Conservation (phyloP, 2,888 invertebrate genomes). For the Drosophila multiciliata region DNA sequence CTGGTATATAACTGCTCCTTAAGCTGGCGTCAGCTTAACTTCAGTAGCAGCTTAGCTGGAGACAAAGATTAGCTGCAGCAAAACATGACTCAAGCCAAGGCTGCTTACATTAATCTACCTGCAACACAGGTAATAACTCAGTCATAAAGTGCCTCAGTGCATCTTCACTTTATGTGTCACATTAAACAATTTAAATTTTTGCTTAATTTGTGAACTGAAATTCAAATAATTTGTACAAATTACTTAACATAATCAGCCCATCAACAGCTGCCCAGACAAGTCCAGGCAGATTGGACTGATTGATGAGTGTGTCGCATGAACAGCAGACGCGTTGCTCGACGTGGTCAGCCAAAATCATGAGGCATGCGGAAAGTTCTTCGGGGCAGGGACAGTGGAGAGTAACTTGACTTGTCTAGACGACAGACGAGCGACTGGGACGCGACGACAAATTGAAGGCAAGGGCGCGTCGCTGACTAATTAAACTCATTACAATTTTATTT, state of each 20-base stretch:
- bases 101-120: conserved; percentile 1
- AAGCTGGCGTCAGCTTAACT: conserved; percentile 13
- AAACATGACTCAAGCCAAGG: not conserved
- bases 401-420: conserved; percentile 41
- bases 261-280: conserved; percentile 11
- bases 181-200: conserved; percentile 1
- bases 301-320: conserved; percentile 13
- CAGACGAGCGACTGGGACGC: conserved; percentile 11
- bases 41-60: not conserved
- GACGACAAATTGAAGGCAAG: conserved; percentile 29
- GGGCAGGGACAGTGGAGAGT: not conserved
- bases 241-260: conserved; percentile 8
- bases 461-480: conserved; percentile 34
- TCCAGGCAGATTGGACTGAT: not conserved
- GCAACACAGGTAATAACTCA: not conserved
- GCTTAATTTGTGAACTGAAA: not conserved
- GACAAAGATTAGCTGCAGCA: not conserved
- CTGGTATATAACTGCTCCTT: not conserved
- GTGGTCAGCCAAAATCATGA: conserved; percentile 23
- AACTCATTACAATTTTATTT: conserved; percentile 3
- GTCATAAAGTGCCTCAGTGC: too few species aligned
- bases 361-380: conserved; percentile 2
- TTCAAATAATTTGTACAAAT: conserved; percentile 20
- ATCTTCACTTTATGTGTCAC: not conserved
- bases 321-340: conserved; percentile 2